Conservation (phyloP, 2,113 vertebrate genomes). For the Prolemur simus region DNA sequence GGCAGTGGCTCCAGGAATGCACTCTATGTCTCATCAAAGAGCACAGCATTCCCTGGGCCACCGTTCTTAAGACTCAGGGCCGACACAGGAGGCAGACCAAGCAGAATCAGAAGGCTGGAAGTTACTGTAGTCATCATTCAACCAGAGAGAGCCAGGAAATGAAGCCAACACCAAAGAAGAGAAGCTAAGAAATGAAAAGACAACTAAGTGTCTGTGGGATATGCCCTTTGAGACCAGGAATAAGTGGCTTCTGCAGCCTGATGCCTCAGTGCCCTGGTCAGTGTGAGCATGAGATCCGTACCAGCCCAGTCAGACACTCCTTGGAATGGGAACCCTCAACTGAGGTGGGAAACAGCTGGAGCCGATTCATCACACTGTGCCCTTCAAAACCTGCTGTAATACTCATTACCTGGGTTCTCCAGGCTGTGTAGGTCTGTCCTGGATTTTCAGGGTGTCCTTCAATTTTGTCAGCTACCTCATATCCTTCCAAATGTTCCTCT, state of each 20-base stretch:
- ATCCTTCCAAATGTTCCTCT: neutral
- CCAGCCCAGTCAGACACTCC: neutral
- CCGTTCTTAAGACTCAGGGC: neutral
- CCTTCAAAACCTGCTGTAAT: too few species aligned
- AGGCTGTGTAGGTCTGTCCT: neutral
- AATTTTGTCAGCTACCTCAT: neutral
- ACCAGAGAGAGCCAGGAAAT: neutral
- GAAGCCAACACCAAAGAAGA: neutral
- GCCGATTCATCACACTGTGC: accelerated
- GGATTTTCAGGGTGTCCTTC: neutral
- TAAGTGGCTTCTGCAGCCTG: neutral
- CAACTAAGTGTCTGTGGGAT: neutral
- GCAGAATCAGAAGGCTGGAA: neutral
- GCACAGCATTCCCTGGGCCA: neutral
- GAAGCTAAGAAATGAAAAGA: neutral
- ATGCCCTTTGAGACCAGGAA: neutral
- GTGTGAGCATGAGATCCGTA: neutral
- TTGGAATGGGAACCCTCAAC: neutral
- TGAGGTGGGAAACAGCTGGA: neutral
- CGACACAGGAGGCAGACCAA: neutral
- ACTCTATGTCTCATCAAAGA: neutral
- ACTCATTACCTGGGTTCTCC: too few species aligned
- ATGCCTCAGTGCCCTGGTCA: neutral
- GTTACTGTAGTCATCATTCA: neutral
- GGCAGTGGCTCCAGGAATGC: neutral